Evolutionary conservation across 1,140 invertebrate genomes (phyloP), one percentile per base, ranked within the genome.

Genomic region (Thaumatotibia leucotreta): DNA sequence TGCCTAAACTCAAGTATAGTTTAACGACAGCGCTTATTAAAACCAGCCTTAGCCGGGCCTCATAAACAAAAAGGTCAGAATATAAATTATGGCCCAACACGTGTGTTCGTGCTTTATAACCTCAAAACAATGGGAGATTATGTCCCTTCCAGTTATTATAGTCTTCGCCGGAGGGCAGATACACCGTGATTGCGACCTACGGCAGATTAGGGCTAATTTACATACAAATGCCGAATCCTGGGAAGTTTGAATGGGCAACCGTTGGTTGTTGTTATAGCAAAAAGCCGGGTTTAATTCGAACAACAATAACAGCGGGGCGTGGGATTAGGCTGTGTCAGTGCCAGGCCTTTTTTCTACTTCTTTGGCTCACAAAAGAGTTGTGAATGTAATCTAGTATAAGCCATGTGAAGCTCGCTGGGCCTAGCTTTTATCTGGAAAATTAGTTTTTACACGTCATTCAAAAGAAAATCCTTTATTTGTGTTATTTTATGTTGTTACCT

Each of bases 151-250:
- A 65, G 63, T 65, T 39, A 65, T 65, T 65, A 65, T 27, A 14
- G 50, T 65, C 63, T 31, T 33, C 32, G 29, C 61, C 61, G 61
- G 64, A 49, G 29, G 29, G 24, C 23, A 65, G 49, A 65, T 50
- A 52, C 49, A 65, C 66, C 66, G 22, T 64, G 66, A 68, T 68
- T 68, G 62, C 66, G 61, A 29, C 54, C 61, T 58, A 68, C 66
- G 72, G 70, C 68, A 86, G 83, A 87, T 88, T 87, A 84, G 83
- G 77, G 72, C 77, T 86, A 77, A 89, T 89, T 89, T 87, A 83
- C 87, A 88, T 89, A 87, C 84, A 86, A 89, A 89, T 89, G 77
- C 77, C 52, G 72, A 49, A 67, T 72, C 74, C 79, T 76, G 70
- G 78, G 69, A 81, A 84, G 68, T 88, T 87, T 82, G 79, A 85